A percentile compares a stretch with the other conserved stretches of the same genome.
These are phyloP conservation scores for Saguinus midas DNA, from an alignment of 2,113 vertebrate genomes.

Conservation along the genomic window DNA sequence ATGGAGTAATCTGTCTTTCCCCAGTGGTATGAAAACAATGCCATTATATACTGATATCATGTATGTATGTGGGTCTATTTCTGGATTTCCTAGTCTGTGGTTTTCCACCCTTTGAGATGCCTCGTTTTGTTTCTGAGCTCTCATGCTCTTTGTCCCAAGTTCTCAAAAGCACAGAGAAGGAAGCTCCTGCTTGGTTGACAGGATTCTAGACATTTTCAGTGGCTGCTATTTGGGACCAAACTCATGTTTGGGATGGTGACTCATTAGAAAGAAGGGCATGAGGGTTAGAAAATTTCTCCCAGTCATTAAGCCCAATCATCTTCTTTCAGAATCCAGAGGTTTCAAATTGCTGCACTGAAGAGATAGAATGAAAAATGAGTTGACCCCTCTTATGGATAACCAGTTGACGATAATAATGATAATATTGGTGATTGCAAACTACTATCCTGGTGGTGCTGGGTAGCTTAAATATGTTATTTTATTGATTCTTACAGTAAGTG, in stretches of 20 bases:
- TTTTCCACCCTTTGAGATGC: not conserved
- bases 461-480: not conserved
- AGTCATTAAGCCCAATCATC: not conserved
- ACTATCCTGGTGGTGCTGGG: not conserved
- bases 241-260: not conserved
- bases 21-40: not conserved
- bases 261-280: not conserved
- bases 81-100: not conserved
- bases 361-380: slow-evolving; percentile 1
- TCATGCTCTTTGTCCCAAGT: not conserved
- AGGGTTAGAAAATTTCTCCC: not conserved
- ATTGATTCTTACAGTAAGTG: not conserved
- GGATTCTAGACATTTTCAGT: not conserved
- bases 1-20: slow-evolving; percentile 28
- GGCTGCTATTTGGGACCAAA: not conserved
- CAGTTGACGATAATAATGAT: not conserved
- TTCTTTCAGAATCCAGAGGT: not conserved
- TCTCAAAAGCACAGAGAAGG: not conserved
- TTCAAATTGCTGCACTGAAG: not conserved
- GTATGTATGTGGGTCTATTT: not conserved
- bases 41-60: not conserved
- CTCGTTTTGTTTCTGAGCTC: not conserved
- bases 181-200: not conserved
- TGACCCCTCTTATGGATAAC: not conserved
- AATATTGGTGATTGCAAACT: not conserved